Conservation (phyloP, 2,797 vertebrate species). For the Anguilla anguilla region DNA sequence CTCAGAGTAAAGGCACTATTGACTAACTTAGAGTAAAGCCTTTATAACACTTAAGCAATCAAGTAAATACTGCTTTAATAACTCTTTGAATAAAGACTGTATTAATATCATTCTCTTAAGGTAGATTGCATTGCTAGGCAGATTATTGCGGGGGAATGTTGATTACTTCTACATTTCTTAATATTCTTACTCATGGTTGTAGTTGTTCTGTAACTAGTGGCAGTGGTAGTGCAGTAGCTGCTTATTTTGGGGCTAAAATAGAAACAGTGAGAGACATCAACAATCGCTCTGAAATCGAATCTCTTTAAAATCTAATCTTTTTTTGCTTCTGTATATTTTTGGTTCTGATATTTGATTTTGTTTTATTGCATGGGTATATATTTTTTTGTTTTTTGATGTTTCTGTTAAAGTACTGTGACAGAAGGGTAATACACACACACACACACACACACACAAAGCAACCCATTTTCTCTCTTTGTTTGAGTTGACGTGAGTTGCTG, state of each 20-base stretch:
- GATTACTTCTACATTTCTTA: background rate
- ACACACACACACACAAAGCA: constrained; percentile 31
- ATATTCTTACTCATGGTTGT: background rate
- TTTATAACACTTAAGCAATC: background rate
- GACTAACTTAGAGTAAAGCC: background rate
- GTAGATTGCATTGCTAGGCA: background rate
- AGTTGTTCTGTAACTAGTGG: background rate
- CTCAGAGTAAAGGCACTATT: background rate
- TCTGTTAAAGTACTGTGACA: background rate
- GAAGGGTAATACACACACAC: background rate
- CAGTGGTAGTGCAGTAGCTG: background rate
- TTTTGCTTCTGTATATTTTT: background rate
- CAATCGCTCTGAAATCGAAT: background rate
- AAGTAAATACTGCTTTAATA: background rate
- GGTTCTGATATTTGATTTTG: background rate
- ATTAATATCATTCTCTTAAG: background rate
- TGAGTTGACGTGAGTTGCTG: background rate
- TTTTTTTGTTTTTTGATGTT: background rate
- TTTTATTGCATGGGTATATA: background rate
- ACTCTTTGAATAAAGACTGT: background rate
- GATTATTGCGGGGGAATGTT: background rate
- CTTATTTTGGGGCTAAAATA: background rate
- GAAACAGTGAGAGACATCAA: background rate
- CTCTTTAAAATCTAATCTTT: background rate
- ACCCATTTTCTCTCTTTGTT: constrained; percentile 24